Evolutionary conservation across 2,797 vertebrate species (phyloP).

Genomic region (Ataeniobius toweri): DNA sequence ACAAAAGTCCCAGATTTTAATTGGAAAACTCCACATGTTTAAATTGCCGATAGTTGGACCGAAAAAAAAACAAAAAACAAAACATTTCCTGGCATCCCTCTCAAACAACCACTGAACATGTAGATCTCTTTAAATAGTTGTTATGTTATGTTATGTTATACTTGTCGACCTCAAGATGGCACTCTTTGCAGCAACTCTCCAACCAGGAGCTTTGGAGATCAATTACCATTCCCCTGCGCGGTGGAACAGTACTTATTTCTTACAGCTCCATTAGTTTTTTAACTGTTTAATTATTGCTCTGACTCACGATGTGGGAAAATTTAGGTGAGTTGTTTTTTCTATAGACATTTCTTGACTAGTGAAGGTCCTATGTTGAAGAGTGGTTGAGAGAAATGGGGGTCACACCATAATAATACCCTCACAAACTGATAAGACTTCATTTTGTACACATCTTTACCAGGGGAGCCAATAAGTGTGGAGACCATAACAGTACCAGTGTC

Average conservation of each 20-base stretch:
- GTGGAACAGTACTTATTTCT: background rate
- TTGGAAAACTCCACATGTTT: background rate
- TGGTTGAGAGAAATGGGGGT: background rate
- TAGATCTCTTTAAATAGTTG: background rate
- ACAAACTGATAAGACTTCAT: background rate
- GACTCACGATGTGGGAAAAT: background rate
- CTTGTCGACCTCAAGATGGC: background rate
- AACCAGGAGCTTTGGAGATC: no score
- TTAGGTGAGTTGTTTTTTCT: background rate
- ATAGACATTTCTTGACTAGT: background rate
- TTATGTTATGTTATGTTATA: background rate
- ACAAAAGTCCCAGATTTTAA: background rate
- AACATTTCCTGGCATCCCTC: background rate
- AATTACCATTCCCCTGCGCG: no score
- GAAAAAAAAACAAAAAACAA: background rate
- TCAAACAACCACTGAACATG: background rate
- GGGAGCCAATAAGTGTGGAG: no score
- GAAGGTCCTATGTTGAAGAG: background rate
- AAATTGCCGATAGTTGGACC: background rate
- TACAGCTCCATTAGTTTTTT: background rate
- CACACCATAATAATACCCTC: background rate
- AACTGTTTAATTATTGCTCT: background rate
- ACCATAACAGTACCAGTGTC: conserved; percentile 22
- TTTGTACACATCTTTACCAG: no score
- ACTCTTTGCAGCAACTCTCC: background rate